Evolutionary conservation across 2,113 vertebrate species (phyloP).

Genomic region (Oncorhynchus nerka): DNA sequence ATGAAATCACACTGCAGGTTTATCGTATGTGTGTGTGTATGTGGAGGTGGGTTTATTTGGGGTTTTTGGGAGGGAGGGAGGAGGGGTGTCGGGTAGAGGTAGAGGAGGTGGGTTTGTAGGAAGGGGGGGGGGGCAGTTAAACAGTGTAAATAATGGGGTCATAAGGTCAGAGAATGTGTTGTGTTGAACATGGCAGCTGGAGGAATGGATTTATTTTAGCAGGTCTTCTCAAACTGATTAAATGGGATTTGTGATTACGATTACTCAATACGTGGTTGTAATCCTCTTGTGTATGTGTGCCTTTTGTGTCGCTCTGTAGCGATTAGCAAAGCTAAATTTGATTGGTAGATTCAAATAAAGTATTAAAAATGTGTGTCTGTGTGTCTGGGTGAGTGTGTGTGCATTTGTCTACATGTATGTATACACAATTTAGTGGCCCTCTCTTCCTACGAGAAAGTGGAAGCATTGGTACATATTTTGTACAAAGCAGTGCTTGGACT

Average conservation of each 20-base stretch:
- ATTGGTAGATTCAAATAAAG: no score
- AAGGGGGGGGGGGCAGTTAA: background rate
- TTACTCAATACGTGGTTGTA: slow-evolving; percentile 2
- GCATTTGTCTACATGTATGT: no score
- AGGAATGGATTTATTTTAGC: slow-evolving; percentile 24
- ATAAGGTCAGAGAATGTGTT: slow-evolving; percentile 13
- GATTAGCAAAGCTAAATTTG: no score
- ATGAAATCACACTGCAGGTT: slow-evolving; percentile 56
- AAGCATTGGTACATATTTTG: no score
- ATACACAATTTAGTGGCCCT: no score
- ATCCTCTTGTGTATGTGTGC: background rate
- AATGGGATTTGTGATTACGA: slow-evolving; percentile 8
- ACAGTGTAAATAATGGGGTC: slow-evolving; percentile 21
- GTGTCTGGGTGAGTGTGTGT: background rate
- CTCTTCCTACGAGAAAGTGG: no score
- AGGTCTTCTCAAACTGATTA: background rate
- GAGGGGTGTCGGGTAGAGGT: no score
- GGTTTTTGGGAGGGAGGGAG: no score
- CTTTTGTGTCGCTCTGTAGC: background rate
- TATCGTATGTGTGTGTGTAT: slow-evolving; percentile 7
- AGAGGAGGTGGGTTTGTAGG: no score
- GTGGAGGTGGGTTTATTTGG: no score
- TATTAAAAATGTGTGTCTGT: background rate
- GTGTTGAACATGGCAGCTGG: slow-evolving; percentile 25
- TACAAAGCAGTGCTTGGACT: no score